A percentile compares a stretch with the other conserved stretches of the same genome.
These are phyloP conservation scores for Toxotes jaculatrix DNA, from an alignment of 2,113 vertebrate genomes.

Conservation along the genomic window DNA sequence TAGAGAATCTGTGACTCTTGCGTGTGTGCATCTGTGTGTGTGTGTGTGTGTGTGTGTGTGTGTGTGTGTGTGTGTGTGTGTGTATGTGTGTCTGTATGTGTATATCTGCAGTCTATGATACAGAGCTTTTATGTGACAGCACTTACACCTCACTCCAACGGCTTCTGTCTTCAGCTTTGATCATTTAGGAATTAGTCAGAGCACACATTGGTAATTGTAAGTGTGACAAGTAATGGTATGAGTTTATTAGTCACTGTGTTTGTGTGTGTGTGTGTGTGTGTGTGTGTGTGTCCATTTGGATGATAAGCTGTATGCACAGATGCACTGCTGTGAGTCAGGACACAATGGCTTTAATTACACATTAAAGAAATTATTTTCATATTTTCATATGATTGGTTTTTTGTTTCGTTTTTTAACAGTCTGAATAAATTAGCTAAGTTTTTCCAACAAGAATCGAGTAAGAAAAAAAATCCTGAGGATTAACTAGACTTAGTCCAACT, in stretches of 20 bases:
- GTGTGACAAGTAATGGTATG: slow-evolving; percentile 34
- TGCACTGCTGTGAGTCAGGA: not conserved
- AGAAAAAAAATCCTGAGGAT: not conserved
- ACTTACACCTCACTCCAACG: slow-evolving; percentile 8
- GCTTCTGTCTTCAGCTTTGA: slow-evolving; percentile 8
- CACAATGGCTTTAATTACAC: not conserved
- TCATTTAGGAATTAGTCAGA: slow-evolving; percentile 40
- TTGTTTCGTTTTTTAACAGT: no score
- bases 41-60: not conserved
- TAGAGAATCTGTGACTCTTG: slow-evolving; percentile 16
- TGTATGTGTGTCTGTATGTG: not conserved
- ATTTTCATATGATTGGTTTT: not conserved
- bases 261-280: slow-evolving; percentile 18
- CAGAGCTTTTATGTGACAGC: not conserved
- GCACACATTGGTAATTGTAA: slow-evolving; percentile 20
- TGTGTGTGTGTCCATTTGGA: not conserved
- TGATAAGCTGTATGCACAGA: not conserved
- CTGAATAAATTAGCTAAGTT: not conserved
- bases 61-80: not conserved
- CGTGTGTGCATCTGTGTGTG: not conserved
- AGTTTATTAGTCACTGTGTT: slow-evolving; percentile 31
- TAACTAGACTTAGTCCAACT: no score
- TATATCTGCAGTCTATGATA: not conserved
- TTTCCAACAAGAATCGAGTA: not conserved
- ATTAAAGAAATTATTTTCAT: not conserved